A percentile compares a stretch with the other conserved stretches of the same genome.
phyloP scores from a whole-genome alignment of 2,888 invertebrate genomes.

The Stomorhina lunata region DNA sequence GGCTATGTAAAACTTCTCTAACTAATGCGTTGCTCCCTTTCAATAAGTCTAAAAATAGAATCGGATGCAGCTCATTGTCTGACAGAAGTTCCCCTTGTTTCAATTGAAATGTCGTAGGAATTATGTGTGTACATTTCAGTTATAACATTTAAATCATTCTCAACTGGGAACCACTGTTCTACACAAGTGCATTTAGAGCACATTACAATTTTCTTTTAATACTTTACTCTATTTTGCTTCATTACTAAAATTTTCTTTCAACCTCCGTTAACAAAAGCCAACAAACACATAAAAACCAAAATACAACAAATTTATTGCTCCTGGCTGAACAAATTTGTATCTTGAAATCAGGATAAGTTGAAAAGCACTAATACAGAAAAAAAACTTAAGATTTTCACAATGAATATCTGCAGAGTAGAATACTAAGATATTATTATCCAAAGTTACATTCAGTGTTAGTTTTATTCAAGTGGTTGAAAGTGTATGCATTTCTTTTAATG shows the following conservation, averaged over 20 bases:
- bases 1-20: too few relatives aligned
- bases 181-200: neutral
- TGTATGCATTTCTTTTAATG: too few relatives aligned
- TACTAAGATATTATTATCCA: too few relatives aligned
- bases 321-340: constrained; percentile 16
- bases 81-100: too few relatives aligned
- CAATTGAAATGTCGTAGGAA: too few relatives aligned
- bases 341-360: neutral
- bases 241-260: neutral
- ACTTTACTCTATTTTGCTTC: constrained; percentile 8
- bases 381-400: neutral
- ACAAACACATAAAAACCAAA: constrained; percentile 2
- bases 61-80: too few relatives aligned
- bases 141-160: neutral
- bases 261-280: neutral
- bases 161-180: neutral
- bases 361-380: neutral
- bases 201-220: constrained; percentile 3
- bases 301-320: neutral
- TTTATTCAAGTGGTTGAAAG: too few relatives aligned
- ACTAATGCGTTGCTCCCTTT: too few relatives aligned
- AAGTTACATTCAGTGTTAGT: too few relatives aligned
- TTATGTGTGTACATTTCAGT: too few relatives aligned
- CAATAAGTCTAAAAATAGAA: too few relatives aligned
- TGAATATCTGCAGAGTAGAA: too few relatives aligned